phyloP scores from a whole-genome alignment of 1,140 invertebrate species.

The Chironomus tepperi region DNA sequence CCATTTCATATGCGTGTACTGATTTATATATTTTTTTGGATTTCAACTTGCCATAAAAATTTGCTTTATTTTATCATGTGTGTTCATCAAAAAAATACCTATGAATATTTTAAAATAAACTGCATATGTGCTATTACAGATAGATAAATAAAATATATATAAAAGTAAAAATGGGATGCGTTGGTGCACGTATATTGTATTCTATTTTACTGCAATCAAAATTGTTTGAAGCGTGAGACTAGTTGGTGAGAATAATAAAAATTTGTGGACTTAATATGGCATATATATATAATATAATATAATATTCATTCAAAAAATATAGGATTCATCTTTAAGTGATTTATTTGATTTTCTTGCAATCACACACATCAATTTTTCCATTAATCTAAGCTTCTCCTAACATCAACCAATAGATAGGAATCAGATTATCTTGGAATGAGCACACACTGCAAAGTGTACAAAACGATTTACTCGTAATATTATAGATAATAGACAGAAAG shows the following conservation, averaged over 20 bases:
- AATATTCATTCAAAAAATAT: conserved; percentile 5
- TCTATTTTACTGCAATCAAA: neutral
- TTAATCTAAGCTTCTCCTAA: neutral
- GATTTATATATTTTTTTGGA: too few species aligned
- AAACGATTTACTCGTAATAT: too few species aligned
- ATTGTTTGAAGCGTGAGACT: neutral
- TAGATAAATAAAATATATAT: neutral
- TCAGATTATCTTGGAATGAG: too few species aligned
- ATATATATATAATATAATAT: neutral
- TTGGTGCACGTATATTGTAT: neutral
- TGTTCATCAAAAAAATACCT: conserved; percentile 8
- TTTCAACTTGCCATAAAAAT: too few species aligned
- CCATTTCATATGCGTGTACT: too few species aligned
- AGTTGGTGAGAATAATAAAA: conserved; percentile 8
- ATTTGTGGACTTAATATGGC: conserved; percentile 1
- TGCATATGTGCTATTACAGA: conserved; percentile 3
- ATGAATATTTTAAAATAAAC: conserved; percentile 3
- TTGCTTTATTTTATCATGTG: neutral
- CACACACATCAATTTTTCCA: neutral
- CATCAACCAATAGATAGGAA: too few species aligned
- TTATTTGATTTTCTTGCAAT: neutral
- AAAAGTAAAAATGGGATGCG: conserved; percentile 12
- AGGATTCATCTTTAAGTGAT: neutral
- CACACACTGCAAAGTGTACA: too few species aligned
- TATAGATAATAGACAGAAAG: too few species aligned